Base-by-base conservation (phyloP, 2,797 vertebrate species). In the Harpagifer antarcticus region DNA sequence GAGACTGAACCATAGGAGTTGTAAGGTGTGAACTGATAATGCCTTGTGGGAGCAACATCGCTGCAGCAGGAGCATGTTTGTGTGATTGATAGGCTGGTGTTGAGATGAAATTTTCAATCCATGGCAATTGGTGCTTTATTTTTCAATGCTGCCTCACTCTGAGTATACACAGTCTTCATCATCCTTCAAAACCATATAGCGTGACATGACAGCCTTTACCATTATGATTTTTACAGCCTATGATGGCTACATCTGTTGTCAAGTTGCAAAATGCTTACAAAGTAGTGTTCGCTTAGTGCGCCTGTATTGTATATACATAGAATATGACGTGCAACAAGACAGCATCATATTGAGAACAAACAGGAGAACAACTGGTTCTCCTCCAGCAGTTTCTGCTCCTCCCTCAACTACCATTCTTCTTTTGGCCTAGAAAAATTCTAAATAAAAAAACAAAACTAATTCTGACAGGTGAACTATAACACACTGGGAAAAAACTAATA, bases 301-400 rank as follows among this genome's bases (percentile, higher is more conserved):
- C 10, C 12, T 9, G 1, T 45, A 17, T 19, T 65, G 17, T 31
- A 44, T 20, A 23, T 64, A 48, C 23, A 60, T 19, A 43, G 47
- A 64, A 40, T 68, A 47, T 58, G 61, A 70, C 54, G 48, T 65
- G 23, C 19, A 65, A 52, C 42, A 68, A 64, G 23, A 58, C 33
- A 74, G 42, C 49, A 69, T 63, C 15, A 48, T 31, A 58, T 42
- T 49, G 50, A 68, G 16, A 14, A 13, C 15, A 81, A 45, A 59
- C 49, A 74, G 20, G n/a, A n/a, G 13, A 2, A 14, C 43, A 65
- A 13, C n/a, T 37, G 49, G 23, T 56, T 19, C 49, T 50, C 65
- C 23, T 14, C 3, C 5, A 17, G 4, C 17, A 37, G 42, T 52
- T 23, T 40, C 2, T 12, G 55, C 7, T 55, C 55, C 16, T 23